phyloP scores from a whole-genome alignment of 2,888 invertebrate species.

The Conomelus anceps region DNA sequence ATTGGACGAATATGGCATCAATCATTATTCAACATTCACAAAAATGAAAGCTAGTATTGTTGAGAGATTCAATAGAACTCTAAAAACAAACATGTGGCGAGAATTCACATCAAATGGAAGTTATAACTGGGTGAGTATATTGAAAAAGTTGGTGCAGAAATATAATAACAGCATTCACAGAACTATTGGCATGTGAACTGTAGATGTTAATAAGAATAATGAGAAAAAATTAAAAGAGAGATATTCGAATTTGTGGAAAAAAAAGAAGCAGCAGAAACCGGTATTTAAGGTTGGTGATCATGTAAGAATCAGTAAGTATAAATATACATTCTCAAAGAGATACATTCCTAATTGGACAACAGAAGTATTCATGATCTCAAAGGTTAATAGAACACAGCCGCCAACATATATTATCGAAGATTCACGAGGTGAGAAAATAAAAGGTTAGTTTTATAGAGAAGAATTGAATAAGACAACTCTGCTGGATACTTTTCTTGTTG shows the following conservation, averaged over 20 bases:
- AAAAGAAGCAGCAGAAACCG: background rate
- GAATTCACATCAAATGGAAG: background rate
- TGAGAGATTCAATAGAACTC: background rate
- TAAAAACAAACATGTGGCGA: background rate
- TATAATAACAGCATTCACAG: background rate
- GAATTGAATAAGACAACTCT: background rate
- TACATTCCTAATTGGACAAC: background rate
- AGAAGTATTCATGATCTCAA: background rate
- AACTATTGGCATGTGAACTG: background rate
- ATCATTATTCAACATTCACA: background rate
- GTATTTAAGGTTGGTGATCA: background rate
- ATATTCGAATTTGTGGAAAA: background rate
- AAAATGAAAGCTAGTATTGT: background rate
- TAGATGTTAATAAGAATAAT: background rate
- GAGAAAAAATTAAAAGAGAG: background rate
- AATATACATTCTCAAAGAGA: background rate
- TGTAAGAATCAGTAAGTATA: background rate
- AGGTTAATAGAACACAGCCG: background rate
- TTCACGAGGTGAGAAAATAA: background rate
- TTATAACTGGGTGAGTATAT: background rate
- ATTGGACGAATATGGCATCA: background rate
- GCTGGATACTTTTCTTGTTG: slow-evolving; percentile 16
- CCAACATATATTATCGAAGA: background rate
- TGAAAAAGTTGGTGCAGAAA: background rate
- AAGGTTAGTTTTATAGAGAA: background rate